These are phyloP conservation scores for Lineus longissimus DNA, from an alignment of 1,140 invertebrate genomes.

Conservation along the genomic window DNA sequence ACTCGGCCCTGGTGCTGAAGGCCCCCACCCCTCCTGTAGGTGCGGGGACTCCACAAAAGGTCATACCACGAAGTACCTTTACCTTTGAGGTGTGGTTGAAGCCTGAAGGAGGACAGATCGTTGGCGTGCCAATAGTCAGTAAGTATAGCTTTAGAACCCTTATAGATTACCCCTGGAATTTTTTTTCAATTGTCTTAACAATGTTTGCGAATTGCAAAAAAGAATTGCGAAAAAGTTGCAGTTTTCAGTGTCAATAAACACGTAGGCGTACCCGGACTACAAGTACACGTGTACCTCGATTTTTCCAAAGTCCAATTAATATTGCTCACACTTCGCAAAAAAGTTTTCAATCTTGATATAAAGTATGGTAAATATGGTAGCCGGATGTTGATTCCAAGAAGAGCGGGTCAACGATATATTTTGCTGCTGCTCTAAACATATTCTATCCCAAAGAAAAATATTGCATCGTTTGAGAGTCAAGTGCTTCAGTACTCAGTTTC, in stretches of 20 bases:
- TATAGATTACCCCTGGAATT: neutral
- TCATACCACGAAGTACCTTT: slow-evolving; percentile 22
- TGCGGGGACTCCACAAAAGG: neutral
- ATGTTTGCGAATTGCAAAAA: neutral
- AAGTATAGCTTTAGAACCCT: slow-evolving; percentile 14
- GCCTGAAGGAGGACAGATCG: slow-evolving; percentile 30
- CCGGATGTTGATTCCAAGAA: too few species aligned
- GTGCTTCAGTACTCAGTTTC: too few species aligned
- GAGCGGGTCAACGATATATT: too few species aligned
- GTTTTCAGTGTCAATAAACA: neutral
- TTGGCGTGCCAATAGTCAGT: slow-evolving; percentile 28
- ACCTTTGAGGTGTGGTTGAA: slow-evolving; percentile 30
- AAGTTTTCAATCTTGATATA: too few species aligned
- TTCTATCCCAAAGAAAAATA: too few species aligned
- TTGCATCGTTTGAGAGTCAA: too few species aligned
- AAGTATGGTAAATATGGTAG: too few species aligned
- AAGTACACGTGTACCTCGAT: neutral
- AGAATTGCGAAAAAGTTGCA: neutral
- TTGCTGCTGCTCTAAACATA: too few species aligned
- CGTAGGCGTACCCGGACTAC: neutral
- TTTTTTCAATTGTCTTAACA: neutral
- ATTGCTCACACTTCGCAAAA: too few species aligned
- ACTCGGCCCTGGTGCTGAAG: slow-evolving; percentile 19
- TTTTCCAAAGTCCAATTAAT: neutral
- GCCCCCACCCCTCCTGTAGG: slow-evolving; percentile 12